phyloP scores from a whole-genome alignment of 2,797 vertebrate species.

The Thaleichthys pacificus region DNA sequence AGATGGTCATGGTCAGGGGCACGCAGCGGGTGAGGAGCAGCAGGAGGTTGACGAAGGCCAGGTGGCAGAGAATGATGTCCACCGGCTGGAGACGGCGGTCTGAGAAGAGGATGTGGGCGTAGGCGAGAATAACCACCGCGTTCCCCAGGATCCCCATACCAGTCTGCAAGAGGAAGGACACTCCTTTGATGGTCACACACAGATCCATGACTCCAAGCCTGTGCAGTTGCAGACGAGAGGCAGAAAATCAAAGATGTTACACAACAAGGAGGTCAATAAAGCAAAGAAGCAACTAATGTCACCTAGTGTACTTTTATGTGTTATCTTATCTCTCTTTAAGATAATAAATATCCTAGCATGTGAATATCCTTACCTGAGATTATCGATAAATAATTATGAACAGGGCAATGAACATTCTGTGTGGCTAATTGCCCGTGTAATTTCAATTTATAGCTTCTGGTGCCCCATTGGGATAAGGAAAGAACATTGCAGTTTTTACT shows the following conservation, averaged over 20 bases:
- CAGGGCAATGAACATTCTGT: slow-evolving; percentile 18
- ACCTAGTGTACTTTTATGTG: too few species aligned
- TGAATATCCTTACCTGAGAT: slow-evolving; percentile 51
- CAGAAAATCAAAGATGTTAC: slow-evolving; percentile 15
- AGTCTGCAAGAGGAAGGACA: slow-evolving; percentile 81
- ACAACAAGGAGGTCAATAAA: not conserved
- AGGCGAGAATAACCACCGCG: slow-evolving; percentile 68
- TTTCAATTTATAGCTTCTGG: slow-evolving; percentile 64
- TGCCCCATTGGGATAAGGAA: slow-evolving; percentile 40
- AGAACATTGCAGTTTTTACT: slow-evolving; percentile 34
- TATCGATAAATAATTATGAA: slow-evolving; percentile 17
- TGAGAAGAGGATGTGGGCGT: slow-evolving; percentile 55
- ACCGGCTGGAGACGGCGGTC: slow-evolving; percentile 71
- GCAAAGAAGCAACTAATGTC: slow-evolving; percentile 8
- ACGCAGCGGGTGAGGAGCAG: slow-evolving; percentile 75
- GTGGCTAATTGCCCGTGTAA: slow-evolving; percentile 36
- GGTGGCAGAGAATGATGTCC: slow-evolving; percentile 78
- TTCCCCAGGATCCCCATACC: slow-evolving; percentile 77
- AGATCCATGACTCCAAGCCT: slow-evolving; percentile 71
- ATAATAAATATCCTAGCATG: slow-evolving; percentile 1
- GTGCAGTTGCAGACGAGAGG: slow-evolving; percentile 27
- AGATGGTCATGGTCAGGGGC: slow-evolving; percentile 79
- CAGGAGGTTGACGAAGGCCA: slow-evolving; percentile 77
- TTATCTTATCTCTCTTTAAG: not conserved
- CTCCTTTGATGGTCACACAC: slow-evolving; percentile 80